These are phyloP conservation scores for Alviniconcha strummeri DNA, from an alignment of 2,888 invertebrate species.

Conservation along the genomic window DNA sequence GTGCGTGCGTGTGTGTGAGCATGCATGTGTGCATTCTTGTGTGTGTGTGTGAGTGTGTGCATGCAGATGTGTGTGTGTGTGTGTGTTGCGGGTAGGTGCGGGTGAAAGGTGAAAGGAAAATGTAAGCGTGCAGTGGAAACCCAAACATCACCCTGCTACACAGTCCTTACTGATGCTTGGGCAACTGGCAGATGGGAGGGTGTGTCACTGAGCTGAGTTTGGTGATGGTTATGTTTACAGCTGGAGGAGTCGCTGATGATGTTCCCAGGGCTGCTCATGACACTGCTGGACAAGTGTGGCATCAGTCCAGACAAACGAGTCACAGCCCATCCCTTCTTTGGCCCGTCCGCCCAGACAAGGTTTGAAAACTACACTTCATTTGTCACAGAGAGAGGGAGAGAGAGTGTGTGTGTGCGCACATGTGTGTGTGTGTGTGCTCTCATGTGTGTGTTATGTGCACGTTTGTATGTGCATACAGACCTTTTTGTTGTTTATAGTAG, in stretches of 20 bases:
- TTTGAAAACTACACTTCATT: constrained; percentile 18
- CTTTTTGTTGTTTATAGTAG: too few species aligned
- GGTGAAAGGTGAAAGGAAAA: too few species aligned
- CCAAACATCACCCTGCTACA: too few species aligned
- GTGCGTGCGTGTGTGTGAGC: too few species aligned
- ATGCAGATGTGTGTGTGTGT: too few species aligned
- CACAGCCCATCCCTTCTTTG: constrained; percentile 76
- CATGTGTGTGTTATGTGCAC: not conserved
- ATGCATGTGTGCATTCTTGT: too few species aligned
- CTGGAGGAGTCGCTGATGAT: constrained; percentile 86
- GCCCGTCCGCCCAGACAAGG: constrained; percentile 59
- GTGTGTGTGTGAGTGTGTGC: too few species aligned
- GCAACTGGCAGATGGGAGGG: too few species aligned
- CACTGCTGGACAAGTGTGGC: constrained; percentile 85
- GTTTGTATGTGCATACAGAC: not conserved
- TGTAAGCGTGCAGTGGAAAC: too few species aligned
- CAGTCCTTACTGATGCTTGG: too few species aligned
- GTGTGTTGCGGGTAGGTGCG: too few species aligned
- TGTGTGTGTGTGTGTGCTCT: not conserved
- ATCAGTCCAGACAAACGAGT: constrained; percentile 82
- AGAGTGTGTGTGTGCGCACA: not conserved
- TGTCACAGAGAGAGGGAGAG: not conserved
- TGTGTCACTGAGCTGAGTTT: too few species aligned
- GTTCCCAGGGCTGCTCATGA: constrained; percentile 86
- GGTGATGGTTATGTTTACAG: constrained; percentile 46